phyloP scores from a whole-genome alignment of 2,888 invertebrate genomes.

The Mythimna ferrago region DNA sequence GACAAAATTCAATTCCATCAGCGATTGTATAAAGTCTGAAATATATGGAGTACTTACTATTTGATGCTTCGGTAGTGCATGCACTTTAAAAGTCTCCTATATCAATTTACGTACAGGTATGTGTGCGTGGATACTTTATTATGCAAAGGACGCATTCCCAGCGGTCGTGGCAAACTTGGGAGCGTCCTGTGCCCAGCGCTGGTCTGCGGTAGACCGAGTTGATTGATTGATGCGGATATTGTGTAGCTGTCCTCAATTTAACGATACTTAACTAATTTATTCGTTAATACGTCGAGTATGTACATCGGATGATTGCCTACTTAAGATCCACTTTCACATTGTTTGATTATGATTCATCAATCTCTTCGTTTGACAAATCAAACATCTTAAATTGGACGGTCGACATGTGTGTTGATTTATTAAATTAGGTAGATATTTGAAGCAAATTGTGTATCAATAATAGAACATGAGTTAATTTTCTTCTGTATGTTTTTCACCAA shows the following conservation, averaged over 20 bases:
- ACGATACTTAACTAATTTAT: slow-evolving; percentile 44
- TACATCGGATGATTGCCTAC: slow-evolving; percentile 15
- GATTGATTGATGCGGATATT: slow-evolving; percentile 48
- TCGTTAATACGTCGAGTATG: slow-evolving; percentile 19
- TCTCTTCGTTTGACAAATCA: slow-evolving; percentile 18
- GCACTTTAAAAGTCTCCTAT: neutral
- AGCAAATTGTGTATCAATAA: neutral
- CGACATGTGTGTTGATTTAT: slow-evolving; percentile 7
- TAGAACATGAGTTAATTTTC: neutral
- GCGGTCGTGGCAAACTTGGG: slow-evolving; percentile 1
- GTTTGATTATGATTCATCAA: slow-evolving; percentile 45
- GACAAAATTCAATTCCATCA: neutral
- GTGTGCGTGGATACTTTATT: neutral
- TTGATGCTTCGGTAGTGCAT: neutral
- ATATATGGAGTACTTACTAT: neutral
- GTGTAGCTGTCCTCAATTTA: slow-evolving; percentile 32
- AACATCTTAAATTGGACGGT: slow-evolving; percentile 11
- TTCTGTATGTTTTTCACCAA: neutral
- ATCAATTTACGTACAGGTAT: neutral
- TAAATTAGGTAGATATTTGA: neutral
- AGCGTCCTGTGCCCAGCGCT: neutral
- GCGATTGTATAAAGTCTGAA: neutral
- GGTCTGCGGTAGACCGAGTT: slow-evolving; percentile 20
- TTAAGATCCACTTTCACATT: slow-evolving; percentile 46
- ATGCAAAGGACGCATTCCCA: slow-evolving; percentile 1